phyloP scores from a whole-genome alignment of 2,888 invertebrate genomes.

The Laothoe populi region DNA sequence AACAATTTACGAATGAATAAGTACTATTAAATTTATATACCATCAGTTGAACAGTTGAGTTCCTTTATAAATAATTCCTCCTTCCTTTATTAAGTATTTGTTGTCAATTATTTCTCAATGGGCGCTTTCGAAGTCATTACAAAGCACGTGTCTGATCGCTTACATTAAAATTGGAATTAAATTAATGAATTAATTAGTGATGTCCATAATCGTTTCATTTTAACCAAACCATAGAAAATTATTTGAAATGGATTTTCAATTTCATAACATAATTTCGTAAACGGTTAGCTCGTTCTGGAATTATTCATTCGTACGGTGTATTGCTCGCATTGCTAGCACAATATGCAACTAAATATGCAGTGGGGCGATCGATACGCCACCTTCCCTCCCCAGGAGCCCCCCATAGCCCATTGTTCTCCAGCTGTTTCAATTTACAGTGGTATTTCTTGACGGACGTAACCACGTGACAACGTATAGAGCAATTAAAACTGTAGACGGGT shows the following conservation, averaged over 20 bases:
- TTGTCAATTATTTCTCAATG: no score
- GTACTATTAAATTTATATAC: no score
- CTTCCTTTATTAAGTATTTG: no score
- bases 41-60: no score
- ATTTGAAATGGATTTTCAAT: background rate
- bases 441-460: background rate
- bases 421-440: constrained; percentile 7
- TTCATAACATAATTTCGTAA: background rate
- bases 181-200: no score
- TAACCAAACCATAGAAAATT: background rate
- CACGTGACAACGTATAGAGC: background rate
- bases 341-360: constrained; percentile 23
- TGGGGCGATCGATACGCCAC: constrained; percentile 8
- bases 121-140: no score
- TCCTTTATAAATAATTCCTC: no score
- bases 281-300: background rate
- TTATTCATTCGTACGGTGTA: background rate
- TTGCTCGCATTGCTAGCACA: constrained; percentile 13
- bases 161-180: no score
- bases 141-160: no score
- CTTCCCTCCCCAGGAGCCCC: background rate
- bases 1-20: no score
- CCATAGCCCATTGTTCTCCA: background rate
- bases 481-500: background rate
- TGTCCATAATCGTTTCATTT: no score